Conservation (phyloP, 1,140 invertebrate genomes). For the Drosophila mauritiana region DNA sequence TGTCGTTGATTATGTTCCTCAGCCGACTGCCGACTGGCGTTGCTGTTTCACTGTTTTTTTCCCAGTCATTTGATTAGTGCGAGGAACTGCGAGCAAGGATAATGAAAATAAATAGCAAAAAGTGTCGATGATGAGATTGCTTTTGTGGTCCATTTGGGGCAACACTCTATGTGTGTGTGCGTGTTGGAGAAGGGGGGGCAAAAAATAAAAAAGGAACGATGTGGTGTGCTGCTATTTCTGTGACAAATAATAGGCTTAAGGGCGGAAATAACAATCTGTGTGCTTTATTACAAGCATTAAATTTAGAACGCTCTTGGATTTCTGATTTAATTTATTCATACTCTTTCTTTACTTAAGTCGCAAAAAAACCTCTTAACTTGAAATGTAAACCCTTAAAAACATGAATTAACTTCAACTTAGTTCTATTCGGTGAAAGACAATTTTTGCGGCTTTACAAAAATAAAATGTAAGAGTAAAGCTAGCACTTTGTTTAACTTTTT, state of each 20-base stretch:
- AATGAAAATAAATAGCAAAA: slow-evolving; percentile 63
- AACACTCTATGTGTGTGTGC: neutral
- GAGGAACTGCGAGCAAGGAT: slow-evolving; percentile 46
- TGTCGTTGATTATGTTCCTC: slow-evolving; percentile 43
- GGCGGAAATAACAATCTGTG: slow-evolving; percentile 12
- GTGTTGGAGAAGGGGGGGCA: neutral
- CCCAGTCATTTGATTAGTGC: slow-evolving; percentile 57
- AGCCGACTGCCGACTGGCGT: neutral
- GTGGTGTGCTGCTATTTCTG: slow-evolving; percentile 16
- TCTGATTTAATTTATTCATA: neutral
- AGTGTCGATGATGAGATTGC: slow-evolving; percentile 62
- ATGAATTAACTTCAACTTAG: neutral
- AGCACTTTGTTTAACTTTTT: neutral
- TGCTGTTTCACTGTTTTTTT: slow-evolving; percentile 35
- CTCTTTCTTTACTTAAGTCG: neutral
- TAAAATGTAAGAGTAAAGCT: too few species aligned
- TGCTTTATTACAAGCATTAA: neutral
- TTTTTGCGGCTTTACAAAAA: neutral
- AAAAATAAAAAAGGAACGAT: neutral
- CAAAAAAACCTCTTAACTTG: neutral
- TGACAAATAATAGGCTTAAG: slow-evolving; percentile 26
- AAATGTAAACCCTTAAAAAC: too few species aligned
- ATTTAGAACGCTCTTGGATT: neutral
- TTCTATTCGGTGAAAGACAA: neutral
- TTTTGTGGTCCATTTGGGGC: slow-evolving; percentile 47